phyloP scores from a whole-genome alignment of 1,140 invertebrate genomes.

The Megathymus violae region DNA sequence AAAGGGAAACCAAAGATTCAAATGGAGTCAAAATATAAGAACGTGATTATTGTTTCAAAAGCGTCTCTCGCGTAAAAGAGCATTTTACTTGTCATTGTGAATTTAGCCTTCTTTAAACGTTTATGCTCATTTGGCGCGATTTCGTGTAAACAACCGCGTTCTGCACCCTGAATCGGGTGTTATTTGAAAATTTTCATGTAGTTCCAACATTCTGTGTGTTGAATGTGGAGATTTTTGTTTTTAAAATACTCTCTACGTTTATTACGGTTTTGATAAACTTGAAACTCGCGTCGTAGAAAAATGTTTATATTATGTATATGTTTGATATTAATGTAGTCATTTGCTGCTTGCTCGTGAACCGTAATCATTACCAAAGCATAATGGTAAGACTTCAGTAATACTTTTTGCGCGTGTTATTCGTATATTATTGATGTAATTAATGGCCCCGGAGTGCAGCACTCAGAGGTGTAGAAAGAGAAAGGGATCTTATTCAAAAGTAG shows the following conservation, averaged over 20 bases:
- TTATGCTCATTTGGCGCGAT: slow-evolving; percentile 68
- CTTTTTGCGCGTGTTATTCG: slow-evolving; percentile 38
- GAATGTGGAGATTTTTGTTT: slow-evolving; percentile 15
- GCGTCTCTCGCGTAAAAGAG: slow-evolving; percentile 62
- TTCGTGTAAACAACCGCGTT: slow-evolving; percentile 60
- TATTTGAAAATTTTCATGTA: slow-evolving; percentile 53
- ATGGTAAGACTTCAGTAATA: slow-evolving; percentile 5
- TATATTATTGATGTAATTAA: slow-evolving; percentile 56
- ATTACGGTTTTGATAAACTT: slow-evolving; percentile 7
- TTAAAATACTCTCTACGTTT: background rate
- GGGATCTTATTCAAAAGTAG: slow-evolving; percentile 82
- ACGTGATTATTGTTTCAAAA: slow-evolving; percentile 45
- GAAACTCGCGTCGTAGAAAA: background rate
- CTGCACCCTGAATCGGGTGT: slow-evolving; percentile 40
- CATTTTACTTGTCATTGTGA: slow-evolving; percentile 63
- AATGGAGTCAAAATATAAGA: slow-evolving; percentile 18
- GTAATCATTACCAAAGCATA: slow-evolving; percentile 2
- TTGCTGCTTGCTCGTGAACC: background rate
- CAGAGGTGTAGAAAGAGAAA: slow-evolving; percentile 81
- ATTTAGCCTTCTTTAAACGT: slow-evolving; percentile 72
- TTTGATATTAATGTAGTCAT: background rate
- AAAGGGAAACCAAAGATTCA: background rate
- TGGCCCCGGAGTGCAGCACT: slow-evolving; percentile 61
- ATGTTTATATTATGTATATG: background rate
- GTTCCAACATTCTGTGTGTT: slow-evolving; percentile 31